A percentile compares a stretch with the other conserved stretches of the same genome.
These are phyloP conservation scores for Nicator chloris DNA, from an alignment of 2,113 vertebrate species.

Conservation along the genomic window DNA sequence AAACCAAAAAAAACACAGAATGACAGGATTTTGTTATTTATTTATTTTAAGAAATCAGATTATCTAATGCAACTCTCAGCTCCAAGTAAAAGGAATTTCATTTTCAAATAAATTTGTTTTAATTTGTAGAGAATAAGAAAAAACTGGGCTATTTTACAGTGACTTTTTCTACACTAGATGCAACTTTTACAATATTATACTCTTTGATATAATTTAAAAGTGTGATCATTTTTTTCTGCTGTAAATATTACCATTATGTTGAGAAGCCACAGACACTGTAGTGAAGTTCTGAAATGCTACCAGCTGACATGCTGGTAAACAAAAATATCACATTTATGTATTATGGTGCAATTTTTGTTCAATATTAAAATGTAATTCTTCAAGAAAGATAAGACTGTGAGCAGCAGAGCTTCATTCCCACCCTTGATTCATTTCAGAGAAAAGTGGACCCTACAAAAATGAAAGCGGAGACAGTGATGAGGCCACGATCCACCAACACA, in stretches of 20 bases:
- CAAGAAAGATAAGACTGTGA: not conserved
- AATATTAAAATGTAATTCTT: not conserved
- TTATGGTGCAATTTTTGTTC: not conserved
- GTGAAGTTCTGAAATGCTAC: not conserved
- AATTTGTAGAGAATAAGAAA: not conserved
- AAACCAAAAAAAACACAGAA: not conserved
- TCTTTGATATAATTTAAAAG: not conserved
- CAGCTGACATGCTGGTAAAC: not conserved
- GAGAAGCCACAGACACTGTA: not conserved
- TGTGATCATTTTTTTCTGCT: not conserved
- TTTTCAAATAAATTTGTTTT: not conserved
- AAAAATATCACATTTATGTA: not conserved
- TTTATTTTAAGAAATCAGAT: not conserved
- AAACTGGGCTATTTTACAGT: not conserved
- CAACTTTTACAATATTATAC: not conserved
- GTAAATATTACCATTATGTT: not conserved
- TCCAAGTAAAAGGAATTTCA: not conserved
- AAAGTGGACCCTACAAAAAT: not conserved
- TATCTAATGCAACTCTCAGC: not conserved
- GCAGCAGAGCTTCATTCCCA: not conserved
- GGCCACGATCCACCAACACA: accelerated
- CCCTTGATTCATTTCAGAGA: not conserved
- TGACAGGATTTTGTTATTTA: not conserved
- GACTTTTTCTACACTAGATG: not conserved
- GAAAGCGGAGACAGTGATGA: not conserved